Base-by-base conservation (phyloP, 2,113 vertebrate genomes). In the Ploceus nigricollis region DNA sequence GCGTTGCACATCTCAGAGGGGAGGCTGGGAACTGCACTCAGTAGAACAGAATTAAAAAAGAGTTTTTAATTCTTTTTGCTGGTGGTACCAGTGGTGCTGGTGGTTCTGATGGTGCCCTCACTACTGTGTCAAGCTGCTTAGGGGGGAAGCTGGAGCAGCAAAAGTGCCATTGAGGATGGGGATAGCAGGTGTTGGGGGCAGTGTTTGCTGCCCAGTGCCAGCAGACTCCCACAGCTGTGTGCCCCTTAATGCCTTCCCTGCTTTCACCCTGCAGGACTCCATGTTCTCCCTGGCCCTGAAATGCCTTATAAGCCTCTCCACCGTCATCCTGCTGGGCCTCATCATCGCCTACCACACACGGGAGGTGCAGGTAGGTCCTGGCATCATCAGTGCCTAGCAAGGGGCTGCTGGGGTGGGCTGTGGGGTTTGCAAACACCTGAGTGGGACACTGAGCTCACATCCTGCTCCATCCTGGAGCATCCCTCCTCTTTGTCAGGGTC, bases 241-340 rank as follows among this genome's bases (percentile, higher is more conserved):
- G 24, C 15, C 39, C 15, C 23, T 31, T 96, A 69, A 53, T 12
- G 33, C 76, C 70, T 6, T 42, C 50, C 73, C 51, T 33, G 2
- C 93, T 86, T 54, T 90, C 18, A 9, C 80, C 71, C 58, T 75
- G 90, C 96, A 98, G 98, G 98, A 97, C 58, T 99, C 98, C 96
- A 98, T 98, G 98, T 98, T 98, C 91, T 98, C 98, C 18, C 77
- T 98, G 98, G 98, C 98, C 96, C 84, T 98, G 97, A 98, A 98
- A 98, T 98, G 98, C 97, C 98, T 98, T 97, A 98, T 98, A 96
- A 98, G 98, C 91, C 97, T 98, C 78, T 98, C 98, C 39, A 98
- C 98, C 7, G 51, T 98, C 90, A 98, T 98, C 97, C 97, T 98
- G 37, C 81, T 98, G 95, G 98, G 98, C 33, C 94, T 98, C 95